phyloP scores from a whole-genome alignment of 2,797 vertebrate genomes.

The Darevskia mixta region DNA sequence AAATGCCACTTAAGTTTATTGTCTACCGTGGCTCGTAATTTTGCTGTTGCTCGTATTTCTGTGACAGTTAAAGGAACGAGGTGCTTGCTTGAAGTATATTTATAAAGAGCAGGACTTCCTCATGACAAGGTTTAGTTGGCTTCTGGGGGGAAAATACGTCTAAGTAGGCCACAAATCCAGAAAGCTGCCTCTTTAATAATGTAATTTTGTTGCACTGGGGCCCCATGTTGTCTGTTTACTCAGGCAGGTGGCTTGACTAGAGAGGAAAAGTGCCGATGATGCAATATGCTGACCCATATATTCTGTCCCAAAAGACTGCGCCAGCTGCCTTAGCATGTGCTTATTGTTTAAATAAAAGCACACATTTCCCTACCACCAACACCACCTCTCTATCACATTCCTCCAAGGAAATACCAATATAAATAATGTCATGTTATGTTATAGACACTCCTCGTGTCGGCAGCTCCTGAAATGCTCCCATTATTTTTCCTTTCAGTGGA shows the following conservation, averaged over 20 bases:
- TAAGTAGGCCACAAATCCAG: constrained; percentile 64
- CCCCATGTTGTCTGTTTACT: constrained; percentile 78
- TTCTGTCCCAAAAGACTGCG: constrained; percentile 82
- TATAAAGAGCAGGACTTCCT: not conserved
- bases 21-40: not conserved
- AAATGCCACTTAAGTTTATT: not conserved
- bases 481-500: not conserved
- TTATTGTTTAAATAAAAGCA: constrained; percentile 71
- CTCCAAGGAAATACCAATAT: constrained; percentile 59
- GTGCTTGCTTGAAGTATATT: not conserved
- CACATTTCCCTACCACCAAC: constrained; percentile 17
- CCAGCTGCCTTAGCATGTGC: constrained; percentile 76
- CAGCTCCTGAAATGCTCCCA: not conserved
- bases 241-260: constrained; percentile 80
- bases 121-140: constrained; percentile 8
- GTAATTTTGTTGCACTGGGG: constrained; percentile 74
- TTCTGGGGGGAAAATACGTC: constrained; percentile 38
- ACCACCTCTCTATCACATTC: constrained; percentile 50
- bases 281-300: constrained; percentile 91
- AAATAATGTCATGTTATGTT: constrained; percentile 50
- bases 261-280: constrained; percentile 79
- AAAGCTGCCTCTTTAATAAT: constrained; percentile 79
- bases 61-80: not conserved
- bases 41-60: not conserved
- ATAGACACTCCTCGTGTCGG: constrained; percentile 16